Evolutionary conservation across 2,797 vertebrate species (phyloP), one percentile per base, ranked within the genome.

Genomic region (Peromyscus attwateri): DNA sequence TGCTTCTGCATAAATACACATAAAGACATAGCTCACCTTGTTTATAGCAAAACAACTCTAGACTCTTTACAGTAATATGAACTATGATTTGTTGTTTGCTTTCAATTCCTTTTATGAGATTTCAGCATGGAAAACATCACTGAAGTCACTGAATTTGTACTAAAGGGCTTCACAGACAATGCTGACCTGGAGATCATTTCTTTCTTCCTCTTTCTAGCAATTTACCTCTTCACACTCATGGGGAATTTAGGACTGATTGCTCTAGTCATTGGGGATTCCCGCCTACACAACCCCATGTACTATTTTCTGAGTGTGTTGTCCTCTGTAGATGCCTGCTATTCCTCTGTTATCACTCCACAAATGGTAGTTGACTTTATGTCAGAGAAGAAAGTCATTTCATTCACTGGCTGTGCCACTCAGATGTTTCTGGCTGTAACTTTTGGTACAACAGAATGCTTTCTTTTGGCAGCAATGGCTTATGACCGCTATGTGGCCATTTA

Each of bases 401-500:
- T 83, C 4, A 12, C 6, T 21, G 87, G 68, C 3, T 94, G 93
- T 76, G 87, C 57, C 1, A 16, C n/a, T 0, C 79, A 90, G 79
- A 55, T 90, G 70, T 94, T 90, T 34, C 40, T 89, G 12, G 87
- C 93, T 29, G 70, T 84, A 16, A 31, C 68, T 1, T 90, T 66
- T 21, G 87, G 93, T 4, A 94, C 93, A 25, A 90, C 93, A 16
- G 87, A 94, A 68, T 89, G 70, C 29, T 94, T 94, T 64, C 57
- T 94, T 23, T 57, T 94, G 79, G 97, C 96, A 0, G 92, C 71
- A 11, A 97, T 98, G 97, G 95, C 96, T 27, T 97, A 97, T 92
- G 97, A 98, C 2, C 49, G 73, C 66, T 98, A 96, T 12, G 27
- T 95, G 0, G 96, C 96, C 4, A 97, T 97, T 75, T 88, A 92